phyloP scores from a whole-genome alignment of 1,140 invertebrate genomes.

The Andrena cerasifolii region DNA sequence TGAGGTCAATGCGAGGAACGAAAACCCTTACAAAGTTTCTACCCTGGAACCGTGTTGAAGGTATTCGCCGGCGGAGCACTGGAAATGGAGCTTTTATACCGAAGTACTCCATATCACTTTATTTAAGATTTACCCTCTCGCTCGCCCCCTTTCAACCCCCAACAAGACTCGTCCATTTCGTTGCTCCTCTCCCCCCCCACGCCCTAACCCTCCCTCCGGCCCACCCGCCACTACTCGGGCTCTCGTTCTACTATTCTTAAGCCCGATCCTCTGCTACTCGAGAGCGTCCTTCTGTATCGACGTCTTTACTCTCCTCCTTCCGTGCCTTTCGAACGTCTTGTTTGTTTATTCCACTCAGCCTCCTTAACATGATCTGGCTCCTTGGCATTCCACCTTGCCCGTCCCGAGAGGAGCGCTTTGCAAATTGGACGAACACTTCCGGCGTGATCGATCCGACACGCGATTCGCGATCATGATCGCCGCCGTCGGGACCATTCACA shows the following conservation, averaged over 20 bases:
- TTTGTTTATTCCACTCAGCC: conserved; percentile 71
- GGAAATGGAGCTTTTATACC: conserved; percentile 83
- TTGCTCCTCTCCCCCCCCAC: conserved; percentile 62
- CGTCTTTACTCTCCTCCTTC: conserved; percentile 61
- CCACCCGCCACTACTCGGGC: conserved; percentile 39
- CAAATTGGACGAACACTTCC: conserved; percentile 63
- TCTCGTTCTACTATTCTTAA: conserved; percentile 65
- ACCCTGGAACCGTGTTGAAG: conserved; percentile 65
- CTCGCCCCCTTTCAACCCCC: conserved; percentile 81
- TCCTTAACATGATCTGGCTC: conserved; percentile 69
- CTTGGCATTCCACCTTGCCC: conserved; percentile 57
- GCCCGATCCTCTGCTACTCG: conserved; percentile 68
- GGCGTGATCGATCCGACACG: conserved; percentile 52
- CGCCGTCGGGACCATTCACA: background rate
- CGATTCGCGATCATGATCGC: conserved; percentile 38
- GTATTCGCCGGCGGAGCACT: conserved; percentile 77
- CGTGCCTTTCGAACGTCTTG: conserved; percentile 54
- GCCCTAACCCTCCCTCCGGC: conserved; percentile 16
- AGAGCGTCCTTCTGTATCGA: conserved; percentile 70
- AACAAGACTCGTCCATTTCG: conserved; percentile 83
- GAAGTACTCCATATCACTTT: conserved; percentile 84
- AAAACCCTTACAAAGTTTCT: conserved; percentile 64
- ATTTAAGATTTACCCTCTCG: conserved; percentile 83
- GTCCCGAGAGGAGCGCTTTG: conserved; percentile 40
- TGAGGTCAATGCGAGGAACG: conserved; percentile 56